Evolutionary conservation across 1,140 invertebrate species (phyloP), one percentile per base, ranked within the genome.

Genomic region (Trichonephila clavipes): DNA sequence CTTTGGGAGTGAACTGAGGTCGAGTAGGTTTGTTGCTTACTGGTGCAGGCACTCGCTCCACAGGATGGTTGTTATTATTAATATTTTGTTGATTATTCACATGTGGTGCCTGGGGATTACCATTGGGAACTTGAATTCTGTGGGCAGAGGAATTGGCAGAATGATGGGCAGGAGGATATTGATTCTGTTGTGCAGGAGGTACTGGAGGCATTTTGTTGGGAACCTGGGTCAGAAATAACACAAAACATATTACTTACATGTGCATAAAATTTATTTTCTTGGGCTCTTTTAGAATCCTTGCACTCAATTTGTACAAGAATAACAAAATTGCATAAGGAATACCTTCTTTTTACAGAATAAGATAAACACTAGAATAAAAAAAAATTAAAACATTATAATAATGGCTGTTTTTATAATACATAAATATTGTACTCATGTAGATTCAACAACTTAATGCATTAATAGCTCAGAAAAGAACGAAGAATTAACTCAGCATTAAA

Each of bases 121-220:
- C 93, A 85, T 94, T 94, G 44, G 72, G 82, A 51, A 92, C 61
- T 51, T 92, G 93, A 44, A 19, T 58, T 58, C 90, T 66, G 44
- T 81, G 90, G 66, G 44, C 34, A 87, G 87, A 59, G 34, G 91
- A 28, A 85, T 81, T 94, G 24, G 34, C 34, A 24, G 95, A 92
- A 18, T 82, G 94, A 24, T 94, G 72, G 21, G n/a, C 12, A 40
- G 91, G n/a, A 51, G 89, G 69, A 82, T 83, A 62, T n/a, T 86
- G 86, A 51, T 77, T 44, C 40, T 88, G 92, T 40, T 88, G 88
- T 4, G 24, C n/a, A 83, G 69, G 28, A 34, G 89, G 94, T 16
- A 61, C 94, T 24, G 94, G 94, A 21, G 94, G 94, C 72, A 77
- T 81, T 92, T 94, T 91, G 16, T 69, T 44, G 14, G 94, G 94